Conservation (phyloP, 2,888 invertebrate genomes). For the Colletes collaris region DNA sequence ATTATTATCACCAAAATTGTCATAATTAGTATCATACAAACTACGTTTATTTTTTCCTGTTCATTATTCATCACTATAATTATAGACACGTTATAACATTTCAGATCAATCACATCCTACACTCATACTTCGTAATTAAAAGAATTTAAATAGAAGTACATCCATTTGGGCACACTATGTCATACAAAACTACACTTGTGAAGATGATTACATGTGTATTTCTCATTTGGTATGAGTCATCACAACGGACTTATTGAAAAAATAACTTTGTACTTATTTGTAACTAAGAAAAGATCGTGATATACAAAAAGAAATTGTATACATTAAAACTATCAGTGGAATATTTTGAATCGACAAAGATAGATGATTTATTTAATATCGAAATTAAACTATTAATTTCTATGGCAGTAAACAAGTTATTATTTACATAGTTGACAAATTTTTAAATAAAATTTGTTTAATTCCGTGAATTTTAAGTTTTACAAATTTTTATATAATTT, state of each 20-base stretch:
- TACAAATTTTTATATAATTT: conserved; percentile 24
- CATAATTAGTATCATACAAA: conserved; percentile 64
- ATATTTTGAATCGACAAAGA: conserved; percentile 69
- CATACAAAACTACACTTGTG: conserved; percentile 56
- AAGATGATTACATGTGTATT: conserved; percentile 62
- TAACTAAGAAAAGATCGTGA: conserved; percentile 67
- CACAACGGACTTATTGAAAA: conserved; percentile 77
- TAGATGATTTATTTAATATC: conserved; percentile 41
- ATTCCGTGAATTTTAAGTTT: conserved; percentile 28
- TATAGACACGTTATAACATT: conserved; percentile 72
- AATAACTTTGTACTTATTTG: conserved; percentile 78
- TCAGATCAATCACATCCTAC: conserved; percentile 57
- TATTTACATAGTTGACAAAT: conserved; percentile 73
- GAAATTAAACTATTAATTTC: conserved; percentile 58
- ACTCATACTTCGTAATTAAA: conserved; percentile 67
- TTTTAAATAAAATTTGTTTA: conserved; percentile 43
- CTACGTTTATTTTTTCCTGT: conserved; percentile 67
- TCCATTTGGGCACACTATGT: conserved; percentile 50
- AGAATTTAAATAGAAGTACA: conserved; percentile 70
- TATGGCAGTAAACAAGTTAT: conserved; percentile 77
- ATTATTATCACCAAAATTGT: conserved; percentile 70
- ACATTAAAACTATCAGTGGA: conserved; percentile 66
- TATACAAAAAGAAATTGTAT: conserved; percentile 58
- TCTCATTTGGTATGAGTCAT: conserved; percentile 79
- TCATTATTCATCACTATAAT: conserved; percentile 73